phyloP scores from a whole-genome alignment of 2,888 invertebrate genomes.

The Omphaloscelis lunosa region DNA sequence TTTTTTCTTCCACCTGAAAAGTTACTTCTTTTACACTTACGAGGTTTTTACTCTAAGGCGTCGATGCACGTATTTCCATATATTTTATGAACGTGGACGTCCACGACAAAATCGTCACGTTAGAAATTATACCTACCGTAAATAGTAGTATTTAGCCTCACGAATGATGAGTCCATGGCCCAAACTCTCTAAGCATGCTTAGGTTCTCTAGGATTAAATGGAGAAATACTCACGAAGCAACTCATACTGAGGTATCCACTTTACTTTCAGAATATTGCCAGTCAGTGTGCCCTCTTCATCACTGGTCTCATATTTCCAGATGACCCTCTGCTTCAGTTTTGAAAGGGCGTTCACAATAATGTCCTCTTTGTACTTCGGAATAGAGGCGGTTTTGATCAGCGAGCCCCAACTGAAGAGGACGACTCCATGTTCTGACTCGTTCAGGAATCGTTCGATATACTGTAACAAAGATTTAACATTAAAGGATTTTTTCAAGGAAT shows the following conservation, averaged over 20 bases:
- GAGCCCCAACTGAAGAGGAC: constrained; percentile 95
- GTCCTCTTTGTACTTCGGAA: constrained; percentile 91
- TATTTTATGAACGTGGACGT: no score
- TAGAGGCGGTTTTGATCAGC: constrained; percentile 92
- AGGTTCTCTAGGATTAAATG: background rate
- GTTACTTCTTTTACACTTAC: no score
- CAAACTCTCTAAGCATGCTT: background rate
- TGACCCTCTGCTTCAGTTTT: constrained; percentile 92
- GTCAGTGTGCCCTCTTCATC: constrained; percentile 81
- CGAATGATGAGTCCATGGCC: background rate
- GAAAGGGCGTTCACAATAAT: constrained; percentile 92
- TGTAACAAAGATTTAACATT: constrained; percentile 76
- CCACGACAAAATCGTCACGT: no score
- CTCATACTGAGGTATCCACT: constrained; percentile 94
- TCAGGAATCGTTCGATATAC: constrained; percentile 92
- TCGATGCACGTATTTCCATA: no score
- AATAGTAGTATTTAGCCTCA: background rate
- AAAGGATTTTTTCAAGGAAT: background rate
- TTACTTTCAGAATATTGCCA: constrained; percentile 90
- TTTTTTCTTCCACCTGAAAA: no score
- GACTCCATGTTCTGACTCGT: constrained; percentile 92
- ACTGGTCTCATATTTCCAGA: constrained; percentile 95
- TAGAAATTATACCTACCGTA: no score
- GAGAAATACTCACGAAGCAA: constrained; percentile 91
- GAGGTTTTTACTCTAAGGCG: no score